phyloP scores from a whole-genome alignment of 2,797 vertebrate species.

The Lacerta viridis region DNA sequence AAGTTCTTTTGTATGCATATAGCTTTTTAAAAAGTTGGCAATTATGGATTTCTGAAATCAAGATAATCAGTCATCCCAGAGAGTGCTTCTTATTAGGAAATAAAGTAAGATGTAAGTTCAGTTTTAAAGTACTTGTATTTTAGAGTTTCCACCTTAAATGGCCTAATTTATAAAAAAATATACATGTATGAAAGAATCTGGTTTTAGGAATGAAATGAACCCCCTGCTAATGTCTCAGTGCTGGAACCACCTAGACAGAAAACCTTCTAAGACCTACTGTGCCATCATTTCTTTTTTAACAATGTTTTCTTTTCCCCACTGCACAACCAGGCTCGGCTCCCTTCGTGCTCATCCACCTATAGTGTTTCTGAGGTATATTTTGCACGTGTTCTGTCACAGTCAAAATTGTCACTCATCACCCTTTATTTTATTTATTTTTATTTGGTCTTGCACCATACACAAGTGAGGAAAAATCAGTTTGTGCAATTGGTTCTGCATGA shows the following conservation, averaged over 20 bases:
- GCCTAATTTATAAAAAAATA: slow-evolving; percentile 52
- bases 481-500: slow-evolving; percentile 76
- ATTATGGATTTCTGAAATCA: not conserved
- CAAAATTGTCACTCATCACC: slow-evolving; percentile 82
- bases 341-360: slow-evolving; percentile 99
- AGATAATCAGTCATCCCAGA: not conserved
- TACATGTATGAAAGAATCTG: slow-evolving; percentile 69
- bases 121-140: slow-evolving; percentile 48
- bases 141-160: slow-evolving; percentile 73
- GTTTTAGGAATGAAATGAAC: slow-evolving; percentile 72
- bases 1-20: not conserved
- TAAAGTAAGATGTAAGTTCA: slow-evolving; percentile 7
- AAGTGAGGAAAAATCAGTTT: slow-evolving; percentile 75
- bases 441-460: slow-evolving; percentile 81
- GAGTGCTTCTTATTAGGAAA: slow-evolving; percentile 1
- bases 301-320: slow-evolving; percentile 89
- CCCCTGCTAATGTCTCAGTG: slow-evolving; percentile 78
- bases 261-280: slow-evolving; percentile 79
- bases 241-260: slow-evolving; percentile 80
- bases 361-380: slow-evolving; percentile 99
- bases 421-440: slow-evolving; percentile 75
- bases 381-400: slow-evolving; percentile 91
- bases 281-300: slow-evolving; percentile 85
- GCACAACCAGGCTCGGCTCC: slow-evolving; percentile 98
- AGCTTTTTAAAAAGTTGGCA: not conserved